Percentiles rank a stretch among this genome's conserved stretches.
These are phyloP conservation scores for Myotis pilosus DNA, from an alignment of 2,797 vertebrate species.

Conservation along the genomic window DNA sequence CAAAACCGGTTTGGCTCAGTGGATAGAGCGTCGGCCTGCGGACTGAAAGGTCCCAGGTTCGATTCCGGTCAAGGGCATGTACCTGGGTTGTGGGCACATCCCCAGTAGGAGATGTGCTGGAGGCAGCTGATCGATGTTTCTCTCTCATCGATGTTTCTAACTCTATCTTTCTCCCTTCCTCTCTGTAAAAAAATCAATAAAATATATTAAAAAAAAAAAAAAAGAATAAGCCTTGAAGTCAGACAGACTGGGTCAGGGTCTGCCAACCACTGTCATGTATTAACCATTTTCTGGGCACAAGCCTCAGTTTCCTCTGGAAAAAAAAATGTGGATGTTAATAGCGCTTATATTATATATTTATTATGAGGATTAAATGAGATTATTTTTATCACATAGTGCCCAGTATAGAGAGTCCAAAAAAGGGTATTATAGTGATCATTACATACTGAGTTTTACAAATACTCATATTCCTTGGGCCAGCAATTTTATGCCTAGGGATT, in stretches of 20 bases:
- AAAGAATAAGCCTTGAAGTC: too few species aligned
- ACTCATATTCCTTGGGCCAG: not conserved
- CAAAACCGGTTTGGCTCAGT: too few species aligned
- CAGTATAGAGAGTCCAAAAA: not conserved
- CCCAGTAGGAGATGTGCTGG: too few species aligned
- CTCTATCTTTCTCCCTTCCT: too few species aligned
- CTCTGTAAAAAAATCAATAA: too few species aligned
- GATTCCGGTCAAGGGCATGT: too few species aligned
- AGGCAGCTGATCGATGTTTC: too few species aligned
- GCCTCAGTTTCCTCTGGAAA: conserved; percentile 18
- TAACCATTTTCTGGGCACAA: not conserved
- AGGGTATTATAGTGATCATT: not conserved
- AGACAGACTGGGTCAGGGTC: not conserved
- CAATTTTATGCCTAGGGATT: not conserved
- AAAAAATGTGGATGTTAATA: not conserved
- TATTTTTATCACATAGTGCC: not conserved
- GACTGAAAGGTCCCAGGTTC: too few species aligned
- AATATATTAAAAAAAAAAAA: too few species aligned
- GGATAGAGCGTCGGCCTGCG: too few species aligned
- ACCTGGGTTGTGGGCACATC: too few species aligned
- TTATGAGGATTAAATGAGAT: not conserved
- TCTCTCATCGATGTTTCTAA: too few species aligned
- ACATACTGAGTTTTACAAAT: conserved; percentile 10
- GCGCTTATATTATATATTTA: not conserved
- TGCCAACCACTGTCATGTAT: not conserved